phyloP scores from a whole-genome alignment of 30 jellyfish, hydroid and myxozoan genomes.

The Aurelia coerulea region DNA sequence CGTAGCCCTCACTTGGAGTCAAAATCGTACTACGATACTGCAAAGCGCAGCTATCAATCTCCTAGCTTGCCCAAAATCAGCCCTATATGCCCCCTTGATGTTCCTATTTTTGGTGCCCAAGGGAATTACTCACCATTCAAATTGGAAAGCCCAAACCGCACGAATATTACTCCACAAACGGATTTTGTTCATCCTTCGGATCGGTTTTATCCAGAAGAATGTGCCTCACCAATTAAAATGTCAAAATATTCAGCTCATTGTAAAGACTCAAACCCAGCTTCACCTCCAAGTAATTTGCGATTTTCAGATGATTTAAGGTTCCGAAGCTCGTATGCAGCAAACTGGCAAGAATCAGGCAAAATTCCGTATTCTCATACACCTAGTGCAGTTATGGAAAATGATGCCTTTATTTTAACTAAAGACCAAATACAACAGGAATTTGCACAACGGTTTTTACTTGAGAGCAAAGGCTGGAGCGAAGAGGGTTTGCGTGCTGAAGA shows the following conservation, averaged over 20 bases:
- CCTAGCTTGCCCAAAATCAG: slow-evolving; percentile 32
- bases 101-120: slow-evolving; percentile 17
- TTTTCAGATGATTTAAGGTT: background rate
- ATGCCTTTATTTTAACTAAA: background rate
- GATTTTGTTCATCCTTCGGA: background rate
- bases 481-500: background rate
- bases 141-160: slow-evolving; percentile 11
- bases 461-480: background rate
- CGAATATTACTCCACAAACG: background rate
- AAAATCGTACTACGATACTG: background rate
- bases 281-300: slow-evolving; percentile 4
- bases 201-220: background rate
- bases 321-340: background rate
- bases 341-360: background rate
- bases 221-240: background rate
- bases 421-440: slow-evolving; percentile 19
- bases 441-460: slow-evolving; percentile 15
- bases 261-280: background rate
- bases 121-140: slow-evolving; percentile 10
- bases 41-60: slow-evolving; percentile 23
- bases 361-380: background rate
- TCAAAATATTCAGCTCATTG: background rate
- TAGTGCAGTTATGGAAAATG: background rate
- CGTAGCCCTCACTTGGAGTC: slow-evolving; percentile 1
- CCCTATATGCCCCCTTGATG: slow-evolving; percentile 45